Evolutionary conservation across 2,113 vertebrate genomes (phyloP), one percentile per base, ranked within the genome.

Genomic region (Prunella himalayana): DNA sequence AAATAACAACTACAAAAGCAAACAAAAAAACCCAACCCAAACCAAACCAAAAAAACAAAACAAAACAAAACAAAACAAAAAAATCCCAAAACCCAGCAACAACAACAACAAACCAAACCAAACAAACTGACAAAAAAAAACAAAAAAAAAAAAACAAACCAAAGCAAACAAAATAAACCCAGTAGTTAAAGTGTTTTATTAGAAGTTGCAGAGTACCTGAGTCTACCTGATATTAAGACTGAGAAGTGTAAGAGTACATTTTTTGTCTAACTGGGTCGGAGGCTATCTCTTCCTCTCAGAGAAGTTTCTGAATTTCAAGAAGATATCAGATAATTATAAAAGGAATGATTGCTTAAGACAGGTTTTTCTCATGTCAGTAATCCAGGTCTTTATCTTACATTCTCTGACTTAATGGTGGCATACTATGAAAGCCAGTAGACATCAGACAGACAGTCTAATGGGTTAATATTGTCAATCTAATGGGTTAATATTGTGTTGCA

Each of bases 181-280:
- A 33, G 15, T 23, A 23, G 2, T n/a, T 22, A 17, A 31, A 31
- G 1, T 13, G 8, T 65, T 72, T 42, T 41, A 24, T 6, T n/a
- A 42, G 11, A 59, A 37, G 13, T n/a, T 33, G 3, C 7, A 35
- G 10, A 13, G 10, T 77, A 15, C 7, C 9, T 76, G 2, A 64
- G 9, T 23, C 9, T 64, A 15, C 9, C 15, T 23, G 7, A 22
- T 57, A 51, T 37, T 20, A 28, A 3, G 11, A 23, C 31, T 66
- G 24, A 75, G 37, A 84, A 73, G 9, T 42, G 6, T 8, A 59
- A 57, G 2, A 60, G 15, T 1, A 1, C 2, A 23, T 69, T 80
- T 72, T 66, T 23, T 27, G 0, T 15, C n/a, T 56, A 66, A 31
- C 11, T 45, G 14, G 0, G 1, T 42, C 13, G 76, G 13, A 3